These are phyloP conservation scores for Trichonephila clavipes DNA, from an alignment of 1,140 invertebrate species.

Conservation along the genomic window DNA sequence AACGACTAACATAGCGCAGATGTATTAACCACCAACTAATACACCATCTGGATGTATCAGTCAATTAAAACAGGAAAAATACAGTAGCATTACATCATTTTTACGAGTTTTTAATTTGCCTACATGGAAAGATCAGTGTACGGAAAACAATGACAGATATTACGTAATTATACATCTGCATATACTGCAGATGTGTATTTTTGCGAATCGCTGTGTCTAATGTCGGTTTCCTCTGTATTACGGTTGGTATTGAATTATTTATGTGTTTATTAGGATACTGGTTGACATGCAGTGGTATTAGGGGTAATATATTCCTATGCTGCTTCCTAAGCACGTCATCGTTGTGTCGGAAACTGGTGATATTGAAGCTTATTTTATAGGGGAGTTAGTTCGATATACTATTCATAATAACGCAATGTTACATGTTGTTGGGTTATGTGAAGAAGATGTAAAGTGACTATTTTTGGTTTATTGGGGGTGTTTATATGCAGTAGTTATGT, in stretches of 20 bases:
- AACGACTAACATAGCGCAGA: background rate
- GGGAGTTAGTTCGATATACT: background rate
- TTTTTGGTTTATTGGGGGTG: background rate
- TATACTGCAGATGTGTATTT: background rate
- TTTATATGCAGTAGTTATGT: background rate
- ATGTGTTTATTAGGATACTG: slow-evolving; percentile 27
- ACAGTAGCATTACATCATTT: background rate
- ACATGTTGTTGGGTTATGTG: background rate
- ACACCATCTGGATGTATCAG: background rate
- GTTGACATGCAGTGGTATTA: slow-evolving; percentile 16
- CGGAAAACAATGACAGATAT: background rate
- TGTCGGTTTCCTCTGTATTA: background rate
- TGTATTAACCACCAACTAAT: background rate
- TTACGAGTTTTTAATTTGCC: slow-evolving; percentile 3
- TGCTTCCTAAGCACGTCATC: background rate
- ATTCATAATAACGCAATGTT: background rate
- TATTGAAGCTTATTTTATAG: background rate
- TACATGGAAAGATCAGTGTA: background rate
- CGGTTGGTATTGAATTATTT: background rate
- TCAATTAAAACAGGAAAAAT: background rate
- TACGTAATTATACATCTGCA: background rate
- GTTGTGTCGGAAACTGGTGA: background rate
- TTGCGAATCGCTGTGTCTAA: background rate
- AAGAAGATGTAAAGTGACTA: background rate
- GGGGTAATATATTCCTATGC: background rate